phyloP scores from a whole-genome alignment of 2,113 vertebrate species.

The Corythornis cristatus region DNA sequence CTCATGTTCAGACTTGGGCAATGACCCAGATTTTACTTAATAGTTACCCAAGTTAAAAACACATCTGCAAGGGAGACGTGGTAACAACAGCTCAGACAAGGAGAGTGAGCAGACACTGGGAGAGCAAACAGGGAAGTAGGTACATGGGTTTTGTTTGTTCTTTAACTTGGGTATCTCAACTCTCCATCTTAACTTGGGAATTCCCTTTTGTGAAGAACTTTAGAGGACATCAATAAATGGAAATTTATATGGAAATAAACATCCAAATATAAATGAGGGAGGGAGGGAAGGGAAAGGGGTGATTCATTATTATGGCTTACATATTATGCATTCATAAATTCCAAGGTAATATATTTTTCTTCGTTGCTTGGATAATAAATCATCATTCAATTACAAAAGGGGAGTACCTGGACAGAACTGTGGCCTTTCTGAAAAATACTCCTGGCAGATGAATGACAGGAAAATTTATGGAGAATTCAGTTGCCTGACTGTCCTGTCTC shows the following conservation, averaged over 20 bases:
- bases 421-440: constrained; percentile 43
- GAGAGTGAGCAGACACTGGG: accelerated
- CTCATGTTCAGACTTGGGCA: neutral
- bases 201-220: constrained; percentile 37
- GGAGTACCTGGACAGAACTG: constrained; percentile 39
- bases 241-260: constrained; percentile 37
- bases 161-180: neutral
- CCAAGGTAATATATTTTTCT: constrained; percentile 57
- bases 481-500: constrained; percentile 35
- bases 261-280: constrained; percentile 2
- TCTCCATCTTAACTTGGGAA: neutral
- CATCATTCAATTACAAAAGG: constrained; percentile 22
- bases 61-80: neutral
- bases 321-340: constrained; percentile 50
- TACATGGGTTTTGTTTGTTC: neutral
- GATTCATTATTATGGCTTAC: constrained; percentile 38
- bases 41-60: neutral
- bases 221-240: neutral
- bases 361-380: constrained; percentile 59
- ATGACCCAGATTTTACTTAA: neutral
- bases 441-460: constrained; percentile 51
- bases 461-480: constrained; percentile 53
- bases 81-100: neutral
- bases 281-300: neutral
- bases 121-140: neutral